A percentile compares a stretch with the other conserved stretches of the same genome.
These are phyloP conservation scores for Ephydatia muelleri DNA, from an alignment of 37 sponge, comb jelly and placozoan species.

Conservation along the genomic window DNA sequence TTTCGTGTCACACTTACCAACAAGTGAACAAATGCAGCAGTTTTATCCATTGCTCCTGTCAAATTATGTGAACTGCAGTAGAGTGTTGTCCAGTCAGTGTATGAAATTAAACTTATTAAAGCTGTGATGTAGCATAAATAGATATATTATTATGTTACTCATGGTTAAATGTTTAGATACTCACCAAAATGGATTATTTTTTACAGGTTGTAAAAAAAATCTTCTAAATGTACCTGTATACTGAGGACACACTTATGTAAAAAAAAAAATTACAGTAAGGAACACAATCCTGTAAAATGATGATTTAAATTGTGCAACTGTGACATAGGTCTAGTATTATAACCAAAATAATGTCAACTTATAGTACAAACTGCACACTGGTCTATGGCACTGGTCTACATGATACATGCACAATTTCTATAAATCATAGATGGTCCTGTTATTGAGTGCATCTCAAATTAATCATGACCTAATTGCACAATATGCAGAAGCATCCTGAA, in stretches of 20 bases:
- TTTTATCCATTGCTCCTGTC: slow-evolving; percentile 5
- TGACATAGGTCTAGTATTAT: too few species aligned
- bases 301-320: too few species aligned
- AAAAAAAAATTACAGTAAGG: background rate
- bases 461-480: background rate
- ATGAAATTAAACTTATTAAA: slow-evolving; percentile 2
- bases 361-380: too few species aligned
- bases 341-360: too few species aligned
- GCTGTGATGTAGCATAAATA: background rate
- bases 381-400: too few species aligned
- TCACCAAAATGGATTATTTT: too few species aligned
- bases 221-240: background rate
- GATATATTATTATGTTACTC: too few species aligned
- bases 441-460: too few species aligned
- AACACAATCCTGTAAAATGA: background rate
- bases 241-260: background rate
- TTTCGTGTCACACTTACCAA: too few species aligned
- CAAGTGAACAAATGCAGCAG: slow-evolving; percentile 30
- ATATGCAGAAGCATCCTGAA: background rate
- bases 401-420: too few species aligned
- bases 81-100: slow-evolving; percentile 8
- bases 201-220: background rate
- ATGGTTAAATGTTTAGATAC: too few species aligned
- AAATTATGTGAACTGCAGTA: slow-evolving; percentile 24
- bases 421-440: too few species aligned